These are phyloP conservation scores for Hypomecis punctinalis DNA, from an alignment of 2,888 invertebrate species.

Conservation along the genomic window DNA sequence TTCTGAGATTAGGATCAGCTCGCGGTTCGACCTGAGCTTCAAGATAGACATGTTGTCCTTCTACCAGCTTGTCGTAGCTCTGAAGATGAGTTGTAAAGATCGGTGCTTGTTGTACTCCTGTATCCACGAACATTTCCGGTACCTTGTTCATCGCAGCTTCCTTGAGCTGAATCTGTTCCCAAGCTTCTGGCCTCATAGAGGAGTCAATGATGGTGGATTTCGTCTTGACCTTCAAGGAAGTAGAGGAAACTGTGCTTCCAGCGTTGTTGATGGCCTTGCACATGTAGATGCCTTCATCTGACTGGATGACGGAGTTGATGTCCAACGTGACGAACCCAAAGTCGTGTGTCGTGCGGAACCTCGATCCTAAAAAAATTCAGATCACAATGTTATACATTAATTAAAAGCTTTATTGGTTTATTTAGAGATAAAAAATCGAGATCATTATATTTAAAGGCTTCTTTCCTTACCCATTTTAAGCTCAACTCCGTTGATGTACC, in stretches of 20 bases:
- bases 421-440: too few species aligned
- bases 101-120: constrained; percentile 95
- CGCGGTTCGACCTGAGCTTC: constrained; percentile 97
- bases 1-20: constrained; percentile 93
- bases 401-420: neutral
- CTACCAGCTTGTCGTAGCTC: constrained; percentile 92
- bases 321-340: constrained; percentile 97
- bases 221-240: constrained; percentile 94
- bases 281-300: constrained; percentile 97
- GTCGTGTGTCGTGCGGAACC: constrained; percentile 96
- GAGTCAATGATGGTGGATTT: constrained; percentile 93
- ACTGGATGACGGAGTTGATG: constrained; percentile 93
- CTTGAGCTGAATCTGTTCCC: constrained; percentile 95
- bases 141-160: constrained; percentile 97
- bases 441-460: neutral
- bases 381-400: neutral
- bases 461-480: constrained; percentile 91
- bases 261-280: constrained; percentile 97
- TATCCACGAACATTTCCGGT: constrained; percentile 94
- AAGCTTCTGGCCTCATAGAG: constrained; percentile 94
- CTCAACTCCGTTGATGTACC: constrained; percentile 98
- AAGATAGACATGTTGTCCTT: constrained; percentile 94
- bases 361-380: constrained; percentile 84
- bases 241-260: constrained; percentile 97
- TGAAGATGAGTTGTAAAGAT: constrained; percentile 97